Conservation (phyloP, 1,140 invertebrate genomes). For the Matsumurasca onukii region DNA sequence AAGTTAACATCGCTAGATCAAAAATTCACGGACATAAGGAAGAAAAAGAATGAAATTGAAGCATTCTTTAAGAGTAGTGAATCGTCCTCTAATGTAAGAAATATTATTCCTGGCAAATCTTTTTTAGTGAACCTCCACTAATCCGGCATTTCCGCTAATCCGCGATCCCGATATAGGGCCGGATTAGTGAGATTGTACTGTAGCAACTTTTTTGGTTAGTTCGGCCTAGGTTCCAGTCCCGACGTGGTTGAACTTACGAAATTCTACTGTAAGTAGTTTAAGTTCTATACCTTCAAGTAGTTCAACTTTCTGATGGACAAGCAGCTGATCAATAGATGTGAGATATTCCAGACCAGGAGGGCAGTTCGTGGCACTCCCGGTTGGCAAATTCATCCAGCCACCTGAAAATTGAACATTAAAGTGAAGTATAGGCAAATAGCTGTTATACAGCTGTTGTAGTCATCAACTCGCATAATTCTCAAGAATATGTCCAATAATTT, state of each 20-base stretch:
- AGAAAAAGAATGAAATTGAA: too few species aligned
- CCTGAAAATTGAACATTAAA: constrained; percentile 50
- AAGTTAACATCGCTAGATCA: too few species aligned
- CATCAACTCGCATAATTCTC: neutral
- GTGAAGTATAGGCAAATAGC: neutral
- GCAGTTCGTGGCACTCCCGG: constrained; percentile 69
- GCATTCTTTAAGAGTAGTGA: too few species aligned
- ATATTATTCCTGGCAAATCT: too few species aligned
- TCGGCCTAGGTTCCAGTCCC: neutral
- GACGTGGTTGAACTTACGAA: neutral
- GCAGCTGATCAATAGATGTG: constrained; percentile 83
- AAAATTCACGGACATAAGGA: too few species aligned
- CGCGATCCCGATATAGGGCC: neutral
- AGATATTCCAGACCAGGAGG: constrained; percentile 92
- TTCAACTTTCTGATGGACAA: constrained; percentile 88
- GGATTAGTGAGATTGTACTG: neutral
- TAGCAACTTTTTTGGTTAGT: neutral
- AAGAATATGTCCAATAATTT: constrained; percentile 1
- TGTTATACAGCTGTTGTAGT: neutral
- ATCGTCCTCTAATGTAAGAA: too few species aligned
- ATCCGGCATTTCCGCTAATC: too few species aligned
- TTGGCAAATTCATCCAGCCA: constrained; percentile 79
- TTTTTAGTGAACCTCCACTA: too few species aligned
- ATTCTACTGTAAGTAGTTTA: neutral
- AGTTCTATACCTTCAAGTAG: constrained; percentile 66